Conservation (phyloP, 2,888 invertebrate species). For the Parnassius apollo region DNA sequence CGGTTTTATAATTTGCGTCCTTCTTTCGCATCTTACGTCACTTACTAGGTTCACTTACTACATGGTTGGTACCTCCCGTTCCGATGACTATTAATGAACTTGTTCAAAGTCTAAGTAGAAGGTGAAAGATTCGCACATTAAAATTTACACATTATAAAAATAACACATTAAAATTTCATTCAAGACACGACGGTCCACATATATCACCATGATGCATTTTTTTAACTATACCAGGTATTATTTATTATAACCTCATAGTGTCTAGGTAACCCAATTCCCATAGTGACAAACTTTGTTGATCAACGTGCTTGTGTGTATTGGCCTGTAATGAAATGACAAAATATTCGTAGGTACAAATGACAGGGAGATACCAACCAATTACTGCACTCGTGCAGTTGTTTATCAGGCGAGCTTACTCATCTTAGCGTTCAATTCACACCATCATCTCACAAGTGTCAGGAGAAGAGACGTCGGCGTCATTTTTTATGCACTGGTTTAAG, state of each 20-base stretch:
- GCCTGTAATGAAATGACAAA: conserved; percentile 46
- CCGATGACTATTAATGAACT: no score
- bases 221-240: background rate
- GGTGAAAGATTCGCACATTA: no score
- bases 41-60: no score
- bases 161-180: no score
- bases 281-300: conserved; percentile 1
- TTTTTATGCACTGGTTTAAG: conserved; percentile 52
- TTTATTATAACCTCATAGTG: conserved; percentile 1
- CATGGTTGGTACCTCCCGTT: no score
- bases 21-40: no score
- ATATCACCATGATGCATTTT: background rate
- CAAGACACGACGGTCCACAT: no score
- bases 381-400: conserved; percentile 70
- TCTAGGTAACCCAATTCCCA: conserved; percentile 1
- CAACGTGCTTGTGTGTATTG: conserved; percentile 9
- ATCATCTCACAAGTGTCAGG: conserved; percentile 75
- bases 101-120: no score
- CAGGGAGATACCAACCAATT: conserved; percentile 66
- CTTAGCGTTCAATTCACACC: conserved; percentile 77
- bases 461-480: conserved; percentile 55
- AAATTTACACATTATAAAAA: no score
- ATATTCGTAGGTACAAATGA: conserved; percentile 47
- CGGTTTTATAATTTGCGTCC: no score
- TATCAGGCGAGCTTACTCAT: conserved; percentile 74